A percentile compares a stretch with the other conserved stretches of the same genome.
These are phyloP conservation scores for Saguinus midas DNA, from an alignment of 2,113 vertebrate genomes.

Conservation along the genomic window DNA sequence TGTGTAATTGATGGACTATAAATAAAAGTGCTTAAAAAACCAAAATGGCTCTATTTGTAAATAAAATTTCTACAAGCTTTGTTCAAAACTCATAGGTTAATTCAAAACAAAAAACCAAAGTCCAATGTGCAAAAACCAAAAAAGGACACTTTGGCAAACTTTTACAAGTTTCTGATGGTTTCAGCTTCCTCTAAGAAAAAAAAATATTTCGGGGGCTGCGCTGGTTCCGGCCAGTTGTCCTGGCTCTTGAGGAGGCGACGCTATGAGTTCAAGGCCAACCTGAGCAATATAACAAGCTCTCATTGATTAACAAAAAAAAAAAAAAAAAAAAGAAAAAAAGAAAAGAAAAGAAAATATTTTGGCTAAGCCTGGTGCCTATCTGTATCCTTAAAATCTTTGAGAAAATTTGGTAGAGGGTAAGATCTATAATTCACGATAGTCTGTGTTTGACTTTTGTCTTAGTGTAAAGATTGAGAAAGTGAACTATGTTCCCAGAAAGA, in stretches of 20 bases:
- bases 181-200: neutral
- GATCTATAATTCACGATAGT: neutral
- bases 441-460: neutral
- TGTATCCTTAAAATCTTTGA: neutral
- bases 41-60: neutral
- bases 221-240: too few species aligned
- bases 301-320: too few species aligned
- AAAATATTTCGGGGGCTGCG: neutral
- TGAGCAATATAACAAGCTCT: too few species aligned
- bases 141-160: neutral
- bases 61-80: neutral
- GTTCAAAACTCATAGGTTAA: constrained; percentile 8
- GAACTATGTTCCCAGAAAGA: neutral
- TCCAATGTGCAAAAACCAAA: neutral
- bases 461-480: neutral
- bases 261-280: too few species aligned
- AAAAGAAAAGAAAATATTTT: neutral
- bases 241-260: too few species aligned
- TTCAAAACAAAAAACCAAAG: neutral
- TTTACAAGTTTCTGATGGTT: neutral
- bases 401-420: neutral
- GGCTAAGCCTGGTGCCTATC: neutral
- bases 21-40: neutral
- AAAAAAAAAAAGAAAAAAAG: too few species aligned
- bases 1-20: neutral